Percentiles rank a stretch among this genome's conserved stretches.
Conservation (phyloP, 23 tunicate genomes). For the Botrylloides violaceus region DNA sequence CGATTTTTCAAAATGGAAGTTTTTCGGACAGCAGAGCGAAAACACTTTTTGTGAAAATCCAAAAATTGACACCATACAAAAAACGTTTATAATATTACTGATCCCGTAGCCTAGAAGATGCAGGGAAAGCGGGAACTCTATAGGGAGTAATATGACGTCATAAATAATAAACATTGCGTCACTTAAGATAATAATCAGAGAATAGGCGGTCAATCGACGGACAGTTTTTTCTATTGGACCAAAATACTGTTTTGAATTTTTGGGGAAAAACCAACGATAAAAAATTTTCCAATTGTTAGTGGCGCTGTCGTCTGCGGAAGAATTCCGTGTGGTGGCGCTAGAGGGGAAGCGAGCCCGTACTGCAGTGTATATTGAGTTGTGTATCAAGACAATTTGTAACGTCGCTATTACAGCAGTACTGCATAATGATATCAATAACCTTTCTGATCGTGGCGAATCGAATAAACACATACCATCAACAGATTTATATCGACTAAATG, state of each 20-base stretch:
- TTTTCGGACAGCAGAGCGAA: slow-evolving; percentile 2
- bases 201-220: neutral
- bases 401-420: neutral
- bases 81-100: neutral
- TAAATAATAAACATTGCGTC: neutral
- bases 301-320: neutral
- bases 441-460: neutral
- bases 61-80: neutral
- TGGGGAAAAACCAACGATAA: neutral
- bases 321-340: no score
- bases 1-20: no score
- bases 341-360: neutral
- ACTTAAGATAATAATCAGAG: neutral
- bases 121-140: neutral
- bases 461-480: neutral
- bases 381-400: neutral
- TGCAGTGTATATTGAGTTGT: neutral
- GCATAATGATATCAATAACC: neutral
- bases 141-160: neutral
- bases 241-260: neutral
- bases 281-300: neutral
- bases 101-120: neutral
- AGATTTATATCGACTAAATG: neutral
- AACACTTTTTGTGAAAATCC: neutral
- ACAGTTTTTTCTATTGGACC: neutral